Conservation (phyloP, 2,888 invertebrate species). For the Calameuta filiformis region DNA sequence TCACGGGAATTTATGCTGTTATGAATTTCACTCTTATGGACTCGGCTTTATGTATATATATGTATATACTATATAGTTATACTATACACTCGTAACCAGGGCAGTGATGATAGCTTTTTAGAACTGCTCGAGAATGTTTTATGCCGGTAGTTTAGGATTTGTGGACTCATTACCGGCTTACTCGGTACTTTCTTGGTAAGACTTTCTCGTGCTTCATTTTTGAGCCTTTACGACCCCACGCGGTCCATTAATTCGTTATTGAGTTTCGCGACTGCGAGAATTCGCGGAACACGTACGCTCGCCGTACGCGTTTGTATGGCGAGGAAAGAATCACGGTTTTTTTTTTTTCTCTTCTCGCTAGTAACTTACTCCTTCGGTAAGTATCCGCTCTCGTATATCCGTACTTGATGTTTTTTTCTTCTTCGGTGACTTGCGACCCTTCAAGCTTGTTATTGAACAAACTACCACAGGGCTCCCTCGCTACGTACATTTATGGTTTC, state of each 20-base stretch:
- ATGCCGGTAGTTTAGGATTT: not conserved
- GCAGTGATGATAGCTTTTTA: not conserved
- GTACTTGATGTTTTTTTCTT: not conserved
- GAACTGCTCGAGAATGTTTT: not conserved
- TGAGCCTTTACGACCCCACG: not conserved
- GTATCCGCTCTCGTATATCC: not conserved
- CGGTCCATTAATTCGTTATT: slow-evolving; percentile 5
- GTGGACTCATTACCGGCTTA: not conserved
- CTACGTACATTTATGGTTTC: not conserved
- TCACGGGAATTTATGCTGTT: not conserved
- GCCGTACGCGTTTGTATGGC: not conserved
- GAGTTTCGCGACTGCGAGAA: not conserved
- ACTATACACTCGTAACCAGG: not conserved
- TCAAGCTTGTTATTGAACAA: not conserved
- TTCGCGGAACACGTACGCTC: not conserved
- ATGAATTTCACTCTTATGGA: not conserved
- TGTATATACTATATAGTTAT: no score
- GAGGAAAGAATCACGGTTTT: not conserved
- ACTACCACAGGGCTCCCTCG: not conserved
- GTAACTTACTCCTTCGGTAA: not conserved
- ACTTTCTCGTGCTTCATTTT: not conserved
- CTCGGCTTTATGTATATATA: not conserved
- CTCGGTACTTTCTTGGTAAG: not conserved
- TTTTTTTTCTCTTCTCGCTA: not conserved
- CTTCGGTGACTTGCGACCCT: not conserved